Evolutionary conservation across 1,140 invertebrate genomes (phyloP).

Genomic region (Drosophila hydei): DNA sequence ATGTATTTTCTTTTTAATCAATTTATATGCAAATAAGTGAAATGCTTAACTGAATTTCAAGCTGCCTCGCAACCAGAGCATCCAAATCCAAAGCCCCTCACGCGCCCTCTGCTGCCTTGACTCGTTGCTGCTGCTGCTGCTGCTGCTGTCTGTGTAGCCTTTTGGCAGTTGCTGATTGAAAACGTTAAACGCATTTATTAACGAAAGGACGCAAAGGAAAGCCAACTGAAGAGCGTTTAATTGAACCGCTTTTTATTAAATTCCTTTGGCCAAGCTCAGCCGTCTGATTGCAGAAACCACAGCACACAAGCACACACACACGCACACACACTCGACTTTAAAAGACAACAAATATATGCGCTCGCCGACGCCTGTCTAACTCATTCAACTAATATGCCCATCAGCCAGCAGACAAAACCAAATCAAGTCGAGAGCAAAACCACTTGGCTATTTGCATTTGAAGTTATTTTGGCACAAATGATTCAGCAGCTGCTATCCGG

Average conservation of each 20-base stretch:
- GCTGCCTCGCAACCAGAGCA: constrained; percentile 52
- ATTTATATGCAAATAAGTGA: constrained; percentile 83
- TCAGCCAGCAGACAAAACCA: constrained; percentile 22
- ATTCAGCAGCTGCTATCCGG: constrained; percentile 13
- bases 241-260: constrained; percentile 74
- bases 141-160: constrained; percentile 35
- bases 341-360: constrained; percentile 63
- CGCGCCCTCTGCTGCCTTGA: not conserved
- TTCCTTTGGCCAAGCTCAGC: constrained; percentile 51
- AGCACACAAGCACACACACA: constrained; percentile 12
- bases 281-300: constrained; percentile 66
- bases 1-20: constrained; percentile 82
- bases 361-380: constrained; percentile 48
- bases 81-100: constrained; percentile 3
- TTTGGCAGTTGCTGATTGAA: constrained; percentile 76
- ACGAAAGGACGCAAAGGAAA: constrained; percentile 37
- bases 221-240: constrained; percentile 63
- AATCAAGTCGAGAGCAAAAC: constrained; percentile 15
- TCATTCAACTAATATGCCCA: constrained; percentile 68
- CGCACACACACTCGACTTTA: not conserved
- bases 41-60: constrained; percentile 81
- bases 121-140: not conserved
- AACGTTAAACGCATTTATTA: constrained; percentile 81
- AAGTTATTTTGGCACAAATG: constrained; percentile 6
- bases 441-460: constrained; percentile 45